These are phyloP conservation scores for Sebastes wilsoni DNA, from an alignment of 2,797 vertebrate genomes.

Conservation along the genomic window DNA sequence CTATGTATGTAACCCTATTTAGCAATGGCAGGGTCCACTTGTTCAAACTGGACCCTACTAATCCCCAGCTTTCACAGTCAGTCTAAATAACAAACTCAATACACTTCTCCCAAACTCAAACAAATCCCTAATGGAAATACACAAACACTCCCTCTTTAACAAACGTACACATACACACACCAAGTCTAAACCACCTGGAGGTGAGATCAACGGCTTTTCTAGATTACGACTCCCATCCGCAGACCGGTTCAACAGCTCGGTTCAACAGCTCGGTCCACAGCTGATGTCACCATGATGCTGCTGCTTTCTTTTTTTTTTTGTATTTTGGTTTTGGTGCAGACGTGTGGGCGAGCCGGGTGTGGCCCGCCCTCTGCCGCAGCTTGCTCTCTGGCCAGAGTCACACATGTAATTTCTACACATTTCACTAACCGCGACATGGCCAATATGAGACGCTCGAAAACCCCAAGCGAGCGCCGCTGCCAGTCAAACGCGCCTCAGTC, in stretches of 20 bases:
- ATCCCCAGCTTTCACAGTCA: slow-evolving; percentile 46
- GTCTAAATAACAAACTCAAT: slow-evolving; percentile 44
- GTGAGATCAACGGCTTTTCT: slow-evolving; percentile 72
- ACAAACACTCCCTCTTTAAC: slow-evolving; percentile 55
- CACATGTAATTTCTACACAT: slow-evolving; percentile 82
- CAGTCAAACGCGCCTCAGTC: slow-evolving; percentile 38
- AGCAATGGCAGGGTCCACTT: slow-evolving; percentile 48
- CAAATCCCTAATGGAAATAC: slow-evolving; percentile 54
- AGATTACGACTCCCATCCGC: slow-evolving; percentile 46
- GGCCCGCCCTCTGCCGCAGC: slow-evolving; percentile 69
- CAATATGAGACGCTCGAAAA: slow-evolving; percentile 75
- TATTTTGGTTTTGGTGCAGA: slow-evolving; percentile 38
- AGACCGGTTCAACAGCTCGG: slow-evolving; percentile 70
- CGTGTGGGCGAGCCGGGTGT: slow-evolving; percentile 76
- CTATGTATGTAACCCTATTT: slow-evolving; percentile 49
- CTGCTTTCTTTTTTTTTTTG: background rate
- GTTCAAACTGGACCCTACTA: slow-evolving; percentile 58
- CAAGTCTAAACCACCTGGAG: slow-evolving; percentile 57
- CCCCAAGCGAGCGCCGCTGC: slow-evolving; percentile 42
- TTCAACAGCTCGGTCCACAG: slow-evolving; percentile 49
- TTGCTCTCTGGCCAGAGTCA: slow-evolving; percentile 69
- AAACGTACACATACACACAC: slow-evolving; percentile 47
- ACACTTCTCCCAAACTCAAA: slow-evolving; percentile 57
- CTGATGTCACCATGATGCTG: slow-evolving; percentile 63
- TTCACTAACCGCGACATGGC: slow-evolving; percentile 77